Base-by-base conservation (phyloP, 2,797 vertebrate species). In the Scolopax rusticola region DNA sequence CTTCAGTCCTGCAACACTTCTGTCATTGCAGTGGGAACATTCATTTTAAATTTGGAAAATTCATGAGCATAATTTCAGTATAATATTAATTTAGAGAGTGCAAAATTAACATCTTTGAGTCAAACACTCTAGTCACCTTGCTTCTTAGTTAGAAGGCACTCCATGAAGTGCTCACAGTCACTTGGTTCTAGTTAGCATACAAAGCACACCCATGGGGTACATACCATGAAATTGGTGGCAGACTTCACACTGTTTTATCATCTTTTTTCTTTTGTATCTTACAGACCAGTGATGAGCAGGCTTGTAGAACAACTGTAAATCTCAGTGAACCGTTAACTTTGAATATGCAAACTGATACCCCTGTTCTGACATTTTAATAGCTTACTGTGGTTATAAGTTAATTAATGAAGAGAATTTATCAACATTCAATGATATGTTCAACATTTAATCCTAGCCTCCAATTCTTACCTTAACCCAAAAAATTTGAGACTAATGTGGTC, bases 151-250 rank as follows among this genome's bases (percentile, higher is more conserved):
- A 78, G 28, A 90, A 87, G 17, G 38, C 25, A 33, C 80, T 88
- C 59, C 51, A 27, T 65, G n/a, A 89, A 92, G 40, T n/a, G 16
- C 32, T 75, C 30, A 20, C n/a, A 53, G 64, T 24, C 33, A 21
- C 48, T 83, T 50, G 38, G 30, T 89, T 69, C 67, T 63, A 75
- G 91, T 94, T 67, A 90, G 47, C 90, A 91, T 41, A 87, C 64
- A 83, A 83, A 90, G 64, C 71, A 91, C 64, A 59, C 27, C 43
- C 32, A 0, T 28, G 41, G 67, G 51, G 47, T 74, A 67, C 40
- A 59, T 32, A 88, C 48, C 30, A 63, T 60, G 83, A 89, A 93
- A 90, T 33, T 68, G 65, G 80, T 87, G 41, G 36, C 54, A 94
- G 41, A 67, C 38, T 83, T 69, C 76, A 75, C 30, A 28, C 40